Percentiles rank a stretch among this genome's conserved stretches.
Evolutionary conservation across 1,140 invertebrate genomes (phyloP).

Genomic region (fruit fly (Drosophila melanogaster)): DNA sequence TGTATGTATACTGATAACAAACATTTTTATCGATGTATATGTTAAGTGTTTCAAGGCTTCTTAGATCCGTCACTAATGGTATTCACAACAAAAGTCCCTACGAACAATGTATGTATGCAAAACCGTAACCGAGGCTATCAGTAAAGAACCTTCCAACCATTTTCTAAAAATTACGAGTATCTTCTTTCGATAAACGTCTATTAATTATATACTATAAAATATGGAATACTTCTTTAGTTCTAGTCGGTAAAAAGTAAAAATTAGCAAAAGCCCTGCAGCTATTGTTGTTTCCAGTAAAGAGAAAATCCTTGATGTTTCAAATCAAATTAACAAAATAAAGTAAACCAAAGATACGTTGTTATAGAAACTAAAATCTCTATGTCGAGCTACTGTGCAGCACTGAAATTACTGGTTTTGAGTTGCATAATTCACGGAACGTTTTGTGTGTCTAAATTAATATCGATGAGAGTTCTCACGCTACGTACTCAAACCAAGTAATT

Average conservation of each 20-base stretch:
- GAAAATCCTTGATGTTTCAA: conserved; percentile 24
- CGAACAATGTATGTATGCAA: conserved; percentile 20
- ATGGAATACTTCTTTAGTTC: conserved; percentile 22
- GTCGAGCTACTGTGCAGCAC: conserved; percentile 69
- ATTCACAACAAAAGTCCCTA: conserved; percentile 57
- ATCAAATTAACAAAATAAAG: neutral
- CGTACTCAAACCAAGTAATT: conserved; percentile 25
- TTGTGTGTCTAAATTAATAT: conserved; percentile 29
- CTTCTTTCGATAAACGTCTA: conserved; percentile 39
- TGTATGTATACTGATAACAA: conserved; percentile 47
- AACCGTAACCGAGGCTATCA: conserved; percentile 71
- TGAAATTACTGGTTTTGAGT: conserved; percentile 51
- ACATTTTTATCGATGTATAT: conserved; percentile 59
- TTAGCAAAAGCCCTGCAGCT: conserved; percentile 61
- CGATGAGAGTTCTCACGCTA: conserved; percentile 18
- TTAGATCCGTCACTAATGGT: conserved; percentile 56
- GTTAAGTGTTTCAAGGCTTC: conserved; percentile 68
- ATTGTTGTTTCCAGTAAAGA: conserved; percentile 41
- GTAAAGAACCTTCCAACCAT: conserved; percentile 76
- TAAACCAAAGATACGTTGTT: conserved; percentile 21
- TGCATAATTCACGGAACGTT: conserved; percentile 67
- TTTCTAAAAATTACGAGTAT: conserved; percentile 21
- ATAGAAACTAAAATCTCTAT: conserved; percentile 17
- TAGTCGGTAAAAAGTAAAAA: conserved; percentile 31
- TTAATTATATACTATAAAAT: conserved; percentile 18